These are phyloP conservation scores for Isoperla grammatica DNA, from an alignment of 2,888 invertebrate species.

Conservation along the genomic window DNA sequence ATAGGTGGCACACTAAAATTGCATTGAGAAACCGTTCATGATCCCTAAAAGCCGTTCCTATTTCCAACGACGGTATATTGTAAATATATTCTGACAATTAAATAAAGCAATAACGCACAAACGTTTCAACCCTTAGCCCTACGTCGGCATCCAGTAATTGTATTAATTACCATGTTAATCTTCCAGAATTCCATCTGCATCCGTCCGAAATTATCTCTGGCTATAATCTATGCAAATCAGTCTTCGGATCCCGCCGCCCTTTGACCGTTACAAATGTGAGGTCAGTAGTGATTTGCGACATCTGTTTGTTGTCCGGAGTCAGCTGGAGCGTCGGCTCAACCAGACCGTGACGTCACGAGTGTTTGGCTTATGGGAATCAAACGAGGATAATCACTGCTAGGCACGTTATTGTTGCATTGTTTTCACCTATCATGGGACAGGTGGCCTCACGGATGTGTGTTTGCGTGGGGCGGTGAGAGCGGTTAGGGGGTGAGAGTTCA, in stretches of 20 bases:
- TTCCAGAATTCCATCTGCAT: constrained; percentile 1
- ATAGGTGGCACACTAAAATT: too few relatives aligned
- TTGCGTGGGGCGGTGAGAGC: background rate
- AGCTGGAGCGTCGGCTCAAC: too few relatives aligned
- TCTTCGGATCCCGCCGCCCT: background rate
- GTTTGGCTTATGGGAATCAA: background rate
- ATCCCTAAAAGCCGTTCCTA: too few relatives aligned
- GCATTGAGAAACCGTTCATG: too few relatives aligned
- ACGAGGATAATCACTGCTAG: constrained; percentile 20
- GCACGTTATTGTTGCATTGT: constrained; percentile 19
- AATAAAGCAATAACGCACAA: too few relatives aligned
- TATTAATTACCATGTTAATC: too few relatives aligned
- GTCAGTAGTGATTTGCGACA: constrained; percentile 13
- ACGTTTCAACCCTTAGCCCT: too few relatives aligned
- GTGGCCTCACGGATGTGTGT: too few relatives aligned
- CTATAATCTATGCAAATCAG: constrained; percentile 16
- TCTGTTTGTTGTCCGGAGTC: background rate
- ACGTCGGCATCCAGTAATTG: too few relatives aligned
- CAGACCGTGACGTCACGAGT: too few relatives aligned
- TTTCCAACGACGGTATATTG: too few relatives aligned
- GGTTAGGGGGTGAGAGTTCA: constrained; percentile 4
- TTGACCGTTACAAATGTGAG: constrained; percentile 18
- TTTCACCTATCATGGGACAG: background rate
- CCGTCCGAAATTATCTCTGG: background rate
- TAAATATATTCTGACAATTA: too few relatives aligned